Evolutionary conservation across 2,888 invertebrate species (phyloP).

Genomic region (Congeria kusceri): DNA sequence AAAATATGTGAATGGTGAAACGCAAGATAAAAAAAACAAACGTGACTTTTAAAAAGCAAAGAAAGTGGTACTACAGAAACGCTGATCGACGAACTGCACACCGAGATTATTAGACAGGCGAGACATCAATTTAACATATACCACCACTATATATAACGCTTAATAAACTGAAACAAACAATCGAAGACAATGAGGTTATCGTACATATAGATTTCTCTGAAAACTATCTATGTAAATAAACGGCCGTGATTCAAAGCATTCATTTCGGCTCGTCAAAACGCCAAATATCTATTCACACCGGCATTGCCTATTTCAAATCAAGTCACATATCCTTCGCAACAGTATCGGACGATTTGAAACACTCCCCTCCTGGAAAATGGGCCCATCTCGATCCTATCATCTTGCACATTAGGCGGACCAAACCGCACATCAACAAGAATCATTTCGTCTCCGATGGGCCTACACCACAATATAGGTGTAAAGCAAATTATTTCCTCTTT

Average conservation of each 20-base stretch:
- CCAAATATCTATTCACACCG: constrained; percentile 37
- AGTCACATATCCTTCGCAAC: constrained; percentile 16
- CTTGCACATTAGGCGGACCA: background rate
- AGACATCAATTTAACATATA: too few species aligned
- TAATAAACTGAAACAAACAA: background rate
- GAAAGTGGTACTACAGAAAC: too few species aligned
- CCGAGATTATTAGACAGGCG: too few species aligned
- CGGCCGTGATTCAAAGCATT: constrained; percentile 32
- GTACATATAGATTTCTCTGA: constrained; percentile 45
- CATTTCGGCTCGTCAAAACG: constrained; percentile 41
- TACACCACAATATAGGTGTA: constrained; percentile 81
- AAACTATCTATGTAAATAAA: constrained; percentile 30
- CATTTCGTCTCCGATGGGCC: constrained; percentile 82
- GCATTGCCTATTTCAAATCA: constrained; percentile 18
- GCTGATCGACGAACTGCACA: too few species aligned
- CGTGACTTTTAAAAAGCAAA: too few species aligned
- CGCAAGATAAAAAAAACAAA: too few species aligned
- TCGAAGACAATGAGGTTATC: constrained; percentile 15
- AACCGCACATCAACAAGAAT: background rate
- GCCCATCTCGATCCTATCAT: constrained; percentile 31
- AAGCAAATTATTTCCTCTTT: constrained; percentile 79
- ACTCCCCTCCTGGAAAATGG: constrained; percentile 39
- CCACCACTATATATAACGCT: constrained; percentile 3
- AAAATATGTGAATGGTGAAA: too few species aligned
- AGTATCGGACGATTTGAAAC: constrained; percentile 32